Evolutionary conservation across 2,113 vertebrate genomes (phyloP).

Genomic region (Corydoras sp.): DNA sequence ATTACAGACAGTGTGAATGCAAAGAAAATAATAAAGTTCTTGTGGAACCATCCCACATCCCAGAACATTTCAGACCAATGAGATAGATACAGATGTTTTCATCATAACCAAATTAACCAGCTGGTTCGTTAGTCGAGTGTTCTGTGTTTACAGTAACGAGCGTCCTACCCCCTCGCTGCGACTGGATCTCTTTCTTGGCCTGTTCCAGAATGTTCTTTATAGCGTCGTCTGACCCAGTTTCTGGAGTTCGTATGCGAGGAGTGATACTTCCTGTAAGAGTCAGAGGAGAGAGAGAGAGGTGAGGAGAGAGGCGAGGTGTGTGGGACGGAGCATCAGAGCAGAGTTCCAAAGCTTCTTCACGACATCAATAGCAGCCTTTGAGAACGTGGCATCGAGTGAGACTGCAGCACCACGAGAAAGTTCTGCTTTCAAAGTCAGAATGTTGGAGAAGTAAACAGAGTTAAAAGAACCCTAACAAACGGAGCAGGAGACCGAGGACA

Average conservation of each 20-base stretch:
- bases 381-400: conserved; percentile 63
- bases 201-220: conserved; percentile 98
- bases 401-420: conserved; percentile 59
- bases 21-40: too few species aligned
- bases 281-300: conserved; percentile 31
- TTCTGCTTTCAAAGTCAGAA: conserved; percentile 67
- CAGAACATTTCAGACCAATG: too few species aligned
- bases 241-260: conserved; percentile 93
- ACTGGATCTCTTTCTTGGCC: conserved; percentile 98
- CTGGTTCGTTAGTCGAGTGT: too few species aligned
- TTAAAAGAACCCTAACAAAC: conserved; percentile 69
- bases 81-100: too few species aligned
- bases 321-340: conserved; percentile 70
- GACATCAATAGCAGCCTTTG: conserved; percentile 73
- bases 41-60: too few species aligned
- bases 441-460: conserved; percentile 68
- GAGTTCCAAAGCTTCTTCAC: conserved; percentile 66
- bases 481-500: conserved; percentile 15
- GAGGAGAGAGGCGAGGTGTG: conserved; percentile 24
- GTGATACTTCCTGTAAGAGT: conserved; percentile 91
- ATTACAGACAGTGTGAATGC: too few species aligned
- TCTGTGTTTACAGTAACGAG: neutral
- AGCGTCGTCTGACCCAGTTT: conserved; percentile 95
- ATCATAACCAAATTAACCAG: too few species aligned
- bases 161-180: conserved; percentile 83